A percentile compares a stretch with the other conserved stretches of the same genome.
Evolutionary conservation across 2,113 vertebrate genomes (phyloP).

Genomic region (Scalopus aquaticus): DNA sequence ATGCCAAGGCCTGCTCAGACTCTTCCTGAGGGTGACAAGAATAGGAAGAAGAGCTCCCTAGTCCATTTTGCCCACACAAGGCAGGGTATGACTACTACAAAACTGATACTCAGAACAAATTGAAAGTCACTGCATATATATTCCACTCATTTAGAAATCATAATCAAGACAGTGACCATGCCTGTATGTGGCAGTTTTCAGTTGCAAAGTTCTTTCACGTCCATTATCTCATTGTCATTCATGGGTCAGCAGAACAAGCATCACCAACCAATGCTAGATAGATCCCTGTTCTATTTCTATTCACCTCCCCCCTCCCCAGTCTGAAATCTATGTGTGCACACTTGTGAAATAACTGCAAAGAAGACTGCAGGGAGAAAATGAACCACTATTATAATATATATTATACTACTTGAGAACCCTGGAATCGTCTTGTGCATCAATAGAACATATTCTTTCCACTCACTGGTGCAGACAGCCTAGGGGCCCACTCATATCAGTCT

Average conservation of each 20-base stretch:
- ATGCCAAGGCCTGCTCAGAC: no score
- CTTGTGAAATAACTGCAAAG: neutral
- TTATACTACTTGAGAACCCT: neutral
- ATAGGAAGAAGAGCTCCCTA: neutral
- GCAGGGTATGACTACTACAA: neutral
- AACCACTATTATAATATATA: no score
- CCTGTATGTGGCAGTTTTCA: rapidly evolving
- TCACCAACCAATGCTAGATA: neutral
- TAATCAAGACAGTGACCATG: neutral
- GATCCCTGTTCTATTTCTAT: neutral
- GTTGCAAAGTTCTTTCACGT: neutral
- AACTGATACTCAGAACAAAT: neutral
- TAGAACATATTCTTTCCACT: neutral
- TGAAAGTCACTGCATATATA: neutral
- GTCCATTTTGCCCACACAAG: neutral
- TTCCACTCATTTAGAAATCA: neutral
- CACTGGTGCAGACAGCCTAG: neutral
- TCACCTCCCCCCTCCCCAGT: rapidly evolving
- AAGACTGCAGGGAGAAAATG: neutral
- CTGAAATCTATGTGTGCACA: no score
- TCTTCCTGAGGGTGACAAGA: neutral
- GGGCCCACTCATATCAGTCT: neutral
- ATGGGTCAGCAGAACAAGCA: neutral
- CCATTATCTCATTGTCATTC: neutral
- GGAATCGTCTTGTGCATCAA: neutral